Evolutionary conservation across 2,888 invertebrate genomes (phyloP).

Genomic region (Limulus polyphemus): DNA sequence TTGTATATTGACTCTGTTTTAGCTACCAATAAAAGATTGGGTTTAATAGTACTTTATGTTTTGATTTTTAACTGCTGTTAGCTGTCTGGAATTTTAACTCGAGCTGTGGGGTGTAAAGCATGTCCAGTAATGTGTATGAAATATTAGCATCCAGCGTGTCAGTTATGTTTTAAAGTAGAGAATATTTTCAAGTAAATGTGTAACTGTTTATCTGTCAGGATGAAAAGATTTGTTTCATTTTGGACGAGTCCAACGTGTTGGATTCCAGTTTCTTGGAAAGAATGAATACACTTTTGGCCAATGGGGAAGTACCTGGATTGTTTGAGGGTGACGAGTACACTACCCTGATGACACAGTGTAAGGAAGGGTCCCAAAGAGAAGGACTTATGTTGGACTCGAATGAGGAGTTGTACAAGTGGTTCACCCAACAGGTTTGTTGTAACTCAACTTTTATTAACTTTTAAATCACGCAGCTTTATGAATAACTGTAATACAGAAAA

Average conservation of each 20-base stretch:
- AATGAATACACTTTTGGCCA: constrained; percentile 97
- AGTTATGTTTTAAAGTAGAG: too few species aligned
- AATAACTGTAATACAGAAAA: not conserved
- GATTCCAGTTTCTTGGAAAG: constrained; percentile 98
- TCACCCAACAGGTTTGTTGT: constrained; percentile 56
- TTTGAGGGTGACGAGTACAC: constrained; percentile 97
- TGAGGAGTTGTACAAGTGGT: constrained; percentile 99
- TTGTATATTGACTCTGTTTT: too few species aligned
- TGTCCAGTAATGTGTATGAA: not conserved
- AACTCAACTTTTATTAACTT: not conserved
- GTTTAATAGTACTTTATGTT: too few species aligned
- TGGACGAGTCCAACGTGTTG: constrained; percentile 97
- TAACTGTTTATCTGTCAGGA: constrained; percentile 48
- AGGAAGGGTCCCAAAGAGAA: constrained; percentile 95
- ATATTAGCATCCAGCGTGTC: too few species aligned
- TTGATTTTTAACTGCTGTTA: constrained; percentile 2
- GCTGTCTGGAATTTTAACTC: not conserved
- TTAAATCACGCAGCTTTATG: not conserved
- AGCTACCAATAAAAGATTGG: too few species aligned
- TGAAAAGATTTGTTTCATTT: constrained; percentile 97
- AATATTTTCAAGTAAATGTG: not conserved
- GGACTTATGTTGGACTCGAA: constrained; percentile 96
- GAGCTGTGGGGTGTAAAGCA: not conserved
- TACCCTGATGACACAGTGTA: constrained; percentile 98
- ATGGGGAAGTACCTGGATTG: constrained; percentile 91